Evolutionary conservation across 2,888 invertebrate genomes (phyloP), one percentile per base, ranked within the genome.

Genomic region (Augochlorella aurata): DNA sequence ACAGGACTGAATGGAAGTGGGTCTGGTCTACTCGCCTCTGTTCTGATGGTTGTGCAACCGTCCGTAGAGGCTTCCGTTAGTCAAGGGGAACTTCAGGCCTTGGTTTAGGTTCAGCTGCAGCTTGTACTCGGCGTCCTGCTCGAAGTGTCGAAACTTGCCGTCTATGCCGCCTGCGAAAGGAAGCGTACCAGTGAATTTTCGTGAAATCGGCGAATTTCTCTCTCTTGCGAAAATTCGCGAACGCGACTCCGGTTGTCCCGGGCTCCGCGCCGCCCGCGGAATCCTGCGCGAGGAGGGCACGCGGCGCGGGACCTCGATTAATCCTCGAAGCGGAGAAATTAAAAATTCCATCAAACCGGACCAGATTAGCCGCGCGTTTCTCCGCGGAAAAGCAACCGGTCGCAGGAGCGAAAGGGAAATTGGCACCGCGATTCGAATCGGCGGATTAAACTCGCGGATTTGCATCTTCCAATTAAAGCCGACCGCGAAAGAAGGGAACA

Each of bases 131-230:
- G 91, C 90, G 81, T 93, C 94, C 81, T 93, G 92, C 81, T 94
- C 94, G 89, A 95, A 95, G 67, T 95, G 95, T 29, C 95, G 93
- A 90, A 95, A 95, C 88, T 95, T 95, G n/a, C 95, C 95, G 87
- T 95, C 95, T 80, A 95, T 91, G n/a, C 95, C 95, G 83, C 94
- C 94, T 94, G 85, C 21, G 54, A 90, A 89, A 70, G 86, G 90
- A 84, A 82, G 85, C 69, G 38, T 49, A 76, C 80, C 69, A 52
- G 58, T 78, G 67, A 78, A 77, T 18, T 73, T 75, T 18, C 63
- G 83, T 67, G 79, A 83, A 79, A 76, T 79, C 75, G 29, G 50
- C 65, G 47, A 61, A 69, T 75, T 70, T 74, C 67, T 65, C 16
- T 16, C 1, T 18, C 18, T 83, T 82, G 77, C 78, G 82, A 77